Percentiles rank a stretch among this genome's conserved stretches.
Evolutionary conservation across 2,888 invertebrate genomes (phyloP).

Genomic region (Torymus aiolomorphi): DNA sequence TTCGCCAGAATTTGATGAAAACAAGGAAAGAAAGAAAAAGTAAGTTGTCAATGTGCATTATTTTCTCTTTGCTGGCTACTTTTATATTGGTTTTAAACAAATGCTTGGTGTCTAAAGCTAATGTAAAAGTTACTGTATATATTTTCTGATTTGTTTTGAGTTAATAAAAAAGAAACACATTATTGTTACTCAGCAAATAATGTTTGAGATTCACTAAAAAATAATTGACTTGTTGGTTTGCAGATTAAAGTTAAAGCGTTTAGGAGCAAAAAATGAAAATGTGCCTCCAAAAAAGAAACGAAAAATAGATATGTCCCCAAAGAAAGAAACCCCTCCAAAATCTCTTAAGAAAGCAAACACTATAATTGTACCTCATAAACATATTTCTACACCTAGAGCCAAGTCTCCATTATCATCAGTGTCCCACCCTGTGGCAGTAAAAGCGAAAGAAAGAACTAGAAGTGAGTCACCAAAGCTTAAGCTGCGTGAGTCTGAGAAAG

Average conservation of each 20-base stretch:
- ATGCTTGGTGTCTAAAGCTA: background rate
- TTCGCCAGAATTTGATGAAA: constrained; percentile 82
- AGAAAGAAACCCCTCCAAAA: constrained; percentile 60
- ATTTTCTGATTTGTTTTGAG: background rate
- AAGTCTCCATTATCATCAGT: constrained; percentile 64
- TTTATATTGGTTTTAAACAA: constrained; percentile 21
- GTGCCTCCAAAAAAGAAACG: constrained; percentile 69
- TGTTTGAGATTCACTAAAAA: constrained; percentile 17
- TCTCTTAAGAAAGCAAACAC: constrained; percentile 52
- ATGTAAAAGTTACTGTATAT: no score
- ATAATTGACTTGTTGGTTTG: constrained; percentile 51
- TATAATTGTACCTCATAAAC: constrained; percentile 47
- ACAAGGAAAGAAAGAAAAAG: constrained; percentile 77
- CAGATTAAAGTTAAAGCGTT: constrained; percentile 71
- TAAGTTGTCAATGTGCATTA: constrained; percentile 54
- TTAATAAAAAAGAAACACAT: constrained; percentile 1
- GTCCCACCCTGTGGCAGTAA: constrained; percentile 61
- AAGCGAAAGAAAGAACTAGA: constrained; percentile 69
- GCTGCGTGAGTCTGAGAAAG: constrained; percentile 65
- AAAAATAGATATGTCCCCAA: constrained; percentile 66
- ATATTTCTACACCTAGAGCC: constrained; percentile 56
- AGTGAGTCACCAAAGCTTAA: constrained; percentile 70
- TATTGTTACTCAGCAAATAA: constrained; percentile 16
- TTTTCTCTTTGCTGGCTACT: constrained; percentile 4
- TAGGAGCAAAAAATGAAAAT: constrained; percentile 70